Percentiles rank a stretch among this genome's conserved stretches.
Conservation (phyloP, 2,113 vertebrate genomes). For the Nanorana parkeri region DNA sequence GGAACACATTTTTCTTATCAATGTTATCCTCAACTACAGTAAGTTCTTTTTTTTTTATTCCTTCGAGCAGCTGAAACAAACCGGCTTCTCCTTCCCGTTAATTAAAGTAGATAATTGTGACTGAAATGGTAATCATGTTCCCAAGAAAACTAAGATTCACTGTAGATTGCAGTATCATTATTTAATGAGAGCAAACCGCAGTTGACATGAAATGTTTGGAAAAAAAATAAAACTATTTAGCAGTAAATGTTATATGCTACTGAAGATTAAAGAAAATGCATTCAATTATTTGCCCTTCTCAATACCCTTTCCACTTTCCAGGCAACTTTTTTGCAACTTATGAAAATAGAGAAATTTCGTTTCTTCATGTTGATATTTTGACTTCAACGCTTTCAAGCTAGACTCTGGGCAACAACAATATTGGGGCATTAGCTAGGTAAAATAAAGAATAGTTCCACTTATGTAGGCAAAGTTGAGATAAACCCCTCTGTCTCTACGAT, state of each 20-base stretch:
- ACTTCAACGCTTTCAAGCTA: no score
- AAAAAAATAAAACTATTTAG: not conserved
- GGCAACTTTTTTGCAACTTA: no score
- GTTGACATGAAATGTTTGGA: not conserved
- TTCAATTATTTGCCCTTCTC: no score
- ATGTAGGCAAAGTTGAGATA: no score
- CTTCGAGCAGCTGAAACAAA: constrained; percentile 3
- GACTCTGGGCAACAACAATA: no score
- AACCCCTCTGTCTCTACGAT: no score
- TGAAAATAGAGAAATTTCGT: no score
- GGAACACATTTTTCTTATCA: constrained; percentile 39
- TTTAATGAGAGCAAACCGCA: constrained; percentile 7
- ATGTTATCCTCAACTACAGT: not conserved
- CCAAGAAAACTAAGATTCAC: constrained; percentile 4
- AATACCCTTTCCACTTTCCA: no score
- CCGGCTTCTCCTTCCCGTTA: constrained; percentile 11
- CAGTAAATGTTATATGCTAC: not conserved
- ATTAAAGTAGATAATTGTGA: constrained; percentile 34
- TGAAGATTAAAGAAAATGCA: not conserved
- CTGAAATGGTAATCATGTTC: constrained; percentile 26
- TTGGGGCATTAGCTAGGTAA: no score
- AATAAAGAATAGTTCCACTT: no score
- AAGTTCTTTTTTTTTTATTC: not conserved
- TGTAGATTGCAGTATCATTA: not conserved
- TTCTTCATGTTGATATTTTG: no score